These are phyloP conservation scores for Epinephelus coioides DNA, from an alignment of 2,797 vertebrate species.

Conservation along the genomic window DNA sequence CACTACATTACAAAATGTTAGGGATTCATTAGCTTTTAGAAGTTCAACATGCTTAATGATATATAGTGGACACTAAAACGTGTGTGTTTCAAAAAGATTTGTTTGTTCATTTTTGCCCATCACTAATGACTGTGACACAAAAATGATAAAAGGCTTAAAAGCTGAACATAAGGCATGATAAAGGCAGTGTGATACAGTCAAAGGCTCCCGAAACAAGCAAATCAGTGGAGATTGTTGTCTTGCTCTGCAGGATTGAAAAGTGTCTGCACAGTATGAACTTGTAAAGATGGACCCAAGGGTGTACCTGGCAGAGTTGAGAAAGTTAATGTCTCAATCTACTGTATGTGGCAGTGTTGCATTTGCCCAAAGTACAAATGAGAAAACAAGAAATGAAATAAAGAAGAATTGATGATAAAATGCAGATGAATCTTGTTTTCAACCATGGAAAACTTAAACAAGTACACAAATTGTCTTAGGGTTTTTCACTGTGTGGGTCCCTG, in stretches of 20 bases:
- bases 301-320: background rate
- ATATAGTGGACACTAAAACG: too few species aligned
- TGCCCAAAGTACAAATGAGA: background rate
- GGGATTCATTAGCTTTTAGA: too few species aligned
- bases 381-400: background rate
- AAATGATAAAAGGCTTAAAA: too few species aligned
- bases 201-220: background rate
- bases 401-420: background rate
- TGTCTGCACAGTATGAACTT: background rate
- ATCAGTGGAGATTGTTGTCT: background rate
- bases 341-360: background rate
- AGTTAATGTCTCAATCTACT: background rate
- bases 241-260: too few species aligned
- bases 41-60: too few species aligned
- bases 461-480: background rate
- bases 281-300: background rate
- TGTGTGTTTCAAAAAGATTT: too few species aligned
- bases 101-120: too few species aligned
- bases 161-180: too few species aligned
- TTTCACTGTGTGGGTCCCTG: background rate
- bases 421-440: background rate
- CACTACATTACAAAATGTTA: too few species aligned
- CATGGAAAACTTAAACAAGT: background rate
- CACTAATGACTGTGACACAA: too few species aligned
- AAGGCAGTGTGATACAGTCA: background rate